These are phyloP conservation scores for Tribolium freemani DNA, from an alignment of 2,888 invertebrate species.

Conservation along the genomic window DNA sequence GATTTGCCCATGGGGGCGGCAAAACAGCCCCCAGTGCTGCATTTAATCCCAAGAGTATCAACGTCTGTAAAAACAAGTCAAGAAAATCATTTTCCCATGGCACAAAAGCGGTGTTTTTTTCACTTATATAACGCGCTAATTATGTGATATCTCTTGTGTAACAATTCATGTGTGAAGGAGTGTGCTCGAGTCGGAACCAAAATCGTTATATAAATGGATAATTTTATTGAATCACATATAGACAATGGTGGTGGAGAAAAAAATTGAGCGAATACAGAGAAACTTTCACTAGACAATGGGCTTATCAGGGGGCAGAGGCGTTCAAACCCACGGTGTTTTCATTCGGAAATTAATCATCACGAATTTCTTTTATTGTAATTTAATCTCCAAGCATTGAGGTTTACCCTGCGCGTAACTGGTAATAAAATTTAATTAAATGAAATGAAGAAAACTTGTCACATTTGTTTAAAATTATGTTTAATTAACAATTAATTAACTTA, in stretches of 20 bases:
- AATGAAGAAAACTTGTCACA: no score
- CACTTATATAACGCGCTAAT: conserved; percentile 31
- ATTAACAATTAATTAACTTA: background rate
- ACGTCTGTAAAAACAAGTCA: background rate
- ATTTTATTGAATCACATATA: conserved; percentile 9
- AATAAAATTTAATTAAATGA: no score
- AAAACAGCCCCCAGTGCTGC: conserved; percentile 75
- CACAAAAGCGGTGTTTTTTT: conserved; percentile 15
- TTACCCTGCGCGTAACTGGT: no score
- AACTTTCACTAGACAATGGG: conserved; percentile 24
- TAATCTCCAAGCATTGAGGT: background rate
- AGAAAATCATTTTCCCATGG: conserved; percentile 11
- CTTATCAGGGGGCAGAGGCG: conserved; percentile 20
- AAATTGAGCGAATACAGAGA: background rate
- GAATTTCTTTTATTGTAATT: background rate
- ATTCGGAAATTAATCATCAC: background rate
- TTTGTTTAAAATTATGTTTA: no score
- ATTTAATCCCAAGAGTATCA: conserved; percentile 10
- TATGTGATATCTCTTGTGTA: conserved; percentile 23
- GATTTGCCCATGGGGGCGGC: conserved; percentile 90
- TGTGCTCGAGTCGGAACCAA: conserved; percentile 7
- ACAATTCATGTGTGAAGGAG: background rate
- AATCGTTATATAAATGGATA: conserved; percentile 28
- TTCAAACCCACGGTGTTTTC: conserved; percentile 1
- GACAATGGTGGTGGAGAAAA: conserved; percentile 24